A percentile compares a stretch with the other conserved stretches of the same genome.
These are phyloP conservation scores for Gymnocheta viridis DNA, from an alignment of 2,888 invertebrate genomes.

Conservation along the genomic window DNA sequence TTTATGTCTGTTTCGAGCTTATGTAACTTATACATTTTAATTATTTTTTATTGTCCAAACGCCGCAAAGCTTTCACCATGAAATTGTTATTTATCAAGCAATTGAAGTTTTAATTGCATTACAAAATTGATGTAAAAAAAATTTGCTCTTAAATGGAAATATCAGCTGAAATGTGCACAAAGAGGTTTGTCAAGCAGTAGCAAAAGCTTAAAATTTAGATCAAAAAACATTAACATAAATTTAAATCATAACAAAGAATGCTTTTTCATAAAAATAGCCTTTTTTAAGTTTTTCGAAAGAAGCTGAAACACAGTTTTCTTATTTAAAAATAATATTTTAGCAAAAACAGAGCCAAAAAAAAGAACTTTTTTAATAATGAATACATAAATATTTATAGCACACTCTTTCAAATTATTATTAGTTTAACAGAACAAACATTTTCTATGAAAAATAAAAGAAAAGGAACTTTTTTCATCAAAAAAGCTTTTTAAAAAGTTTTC, in stretches of 20 bases:
- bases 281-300: too few species aligned
- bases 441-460: too few species aligned
- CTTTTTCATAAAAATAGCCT: background rate
- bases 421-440: too few species aligned
- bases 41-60: slow-evolving; percentile 25
- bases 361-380: too few species aligned
- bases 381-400: too few species aligned
- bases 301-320: too few species aligned
- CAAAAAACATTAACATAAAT: background rate
- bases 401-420: too few species aligned
- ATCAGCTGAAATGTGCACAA: background rate
- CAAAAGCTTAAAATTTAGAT: background rate
- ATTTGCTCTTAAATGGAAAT: background rate
- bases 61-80: slow-evolving; percentile 64
- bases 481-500: too few species aligned
- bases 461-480: too few species aligned
- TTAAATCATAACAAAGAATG: background rate
- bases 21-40: slow-evolving; percentile 17
- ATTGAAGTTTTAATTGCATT: background rate
- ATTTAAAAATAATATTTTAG: too few species aligned
- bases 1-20: slow-evolving; percentile 17
- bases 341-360: too few species aligned
- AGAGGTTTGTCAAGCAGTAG: slow-evolving; percentile 1
- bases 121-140: background rate
- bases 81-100: background rate